Percentiles rank a stretch among this genome's conserved stretches.
These are phyloP conservation scores for Frankliniella intonsa DNA, from an alignment of 2,888 invertebrate genomes.

Conservation along the genomic window DNA sequence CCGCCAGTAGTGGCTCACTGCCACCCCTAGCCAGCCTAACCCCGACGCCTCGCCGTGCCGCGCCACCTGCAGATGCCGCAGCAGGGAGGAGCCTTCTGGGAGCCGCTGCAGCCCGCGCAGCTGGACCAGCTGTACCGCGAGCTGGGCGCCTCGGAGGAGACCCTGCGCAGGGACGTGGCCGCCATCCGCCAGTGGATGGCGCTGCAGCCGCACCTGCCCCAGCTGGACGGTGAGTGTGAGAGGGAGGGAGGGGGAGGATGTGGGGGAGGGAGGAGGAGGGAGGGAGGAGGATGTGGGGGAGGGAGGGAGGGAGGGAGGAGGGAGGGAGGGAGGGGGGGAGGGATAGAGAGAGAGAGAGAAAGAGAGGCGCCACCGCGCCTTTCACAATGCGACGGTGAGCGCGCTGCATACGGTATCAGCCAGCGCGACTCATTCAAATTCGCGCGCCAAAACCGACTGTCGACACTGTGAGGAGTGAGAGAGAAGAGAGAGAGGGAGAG, in stretches of 20 bases:
- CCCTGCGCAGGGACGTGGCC: neutral
- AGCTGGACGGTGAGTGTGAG: neutral
- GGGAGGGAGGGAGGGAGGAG: too few relatives aligned
- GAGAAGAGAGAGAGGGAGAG: too few relatives aligned
- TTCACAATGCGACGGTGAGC: neutral
- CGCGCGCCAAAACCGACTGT: neutral
- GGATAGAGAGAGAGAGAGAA: too few relatives aligned
- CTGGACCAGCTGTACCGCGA: neutral
- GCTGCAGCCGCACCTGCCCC: slow-evolving; percentile 18
- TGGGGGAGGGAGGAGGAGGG: neutral
- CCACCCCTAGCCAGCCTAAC: too few relatives aligned
- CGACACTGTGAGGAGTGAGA: too few relatives aligned
- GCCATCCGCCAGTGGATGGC: slow-evolving; percentile 12
- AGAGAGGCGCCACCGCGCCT: neutral
- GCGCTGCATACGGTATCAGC: neutral
- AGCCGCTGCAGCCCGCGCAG: slow-evolving; percentile 3
- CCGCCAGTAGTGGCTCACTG: neutral
- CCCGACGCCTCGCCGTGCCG: too few relatives aligned
- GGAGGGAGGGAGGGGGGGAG: too few relatives aligned
- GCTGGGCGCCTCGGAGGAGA: slow-evolving; percentile 10
- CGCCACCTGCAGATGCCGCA: neutral
- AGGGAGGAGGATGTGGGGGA: too few relatives aligned
- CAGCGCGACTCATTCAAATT: neutral
- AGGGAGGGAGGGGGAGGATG: neutral
- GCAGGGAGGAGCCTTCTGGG: neutral